These are phyloP conservation scores for Homarus gammarus DNA, from an alignment of 2,888 invertebrate species.

Conservation along the genomic window DNA sequence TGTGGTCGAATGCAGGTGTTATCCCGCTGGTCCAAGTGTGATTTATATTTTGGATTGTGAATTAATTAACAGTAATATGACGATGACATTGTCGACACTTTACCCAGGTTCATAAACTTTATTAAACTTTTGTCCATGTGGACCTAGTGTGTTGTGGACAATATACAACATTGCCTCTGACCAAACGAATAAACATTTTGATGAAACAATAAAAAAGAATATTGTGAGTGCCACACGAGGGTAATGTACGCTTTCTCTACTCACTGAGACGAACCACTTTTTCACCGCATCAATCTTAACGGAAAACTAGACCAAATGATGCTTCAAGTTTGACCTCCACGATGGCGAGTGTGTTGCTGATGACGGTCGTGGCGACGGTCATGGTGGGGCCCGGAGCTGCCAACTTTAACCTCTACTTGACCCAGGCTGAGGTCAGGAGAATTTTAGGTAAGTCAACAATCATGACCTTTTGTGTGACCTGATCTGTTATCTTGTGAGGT, in stretches of 20 bases:
- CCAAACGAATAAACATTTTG: too few species aligned
- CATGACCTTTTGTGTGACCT: not conserved
- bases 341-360: constrained; percentile 39
- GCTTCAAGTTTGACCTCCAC: not conserved
- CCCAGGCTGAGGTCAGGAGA: constrained; percentile 43
- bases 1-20: not conserved
- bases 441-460: not conserved
- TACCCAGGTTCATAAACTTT: too few species aligned
- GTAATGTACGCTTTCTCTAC: not conserved
- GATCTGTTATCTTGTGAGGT: too few species aligned
- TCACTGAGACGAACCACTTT: not conserved
- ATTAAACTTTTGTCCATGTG: not conserved
- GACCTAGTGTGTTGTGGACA: too few species aligned
- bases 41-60: not conserved
- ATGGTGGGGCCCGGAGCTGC: constrained; percentile 24
- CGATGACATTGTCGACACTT: too few species aligned
- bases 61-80: not conserved
- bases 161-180: too few species aligned
- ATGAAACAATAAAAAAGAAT: too few species aligned
- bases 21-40: not conserved
- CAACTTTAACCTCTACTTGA: constrained; percentile 51
- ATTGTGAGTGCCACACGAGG: not conserved
- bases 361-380: constrained; percentile 17
- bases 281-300: not conserved
- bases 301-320: not conserved